phyloP scores from a whole-genome alignment of 2,113 vertebrate species.

The Sebastes schlegelii region DNA sequence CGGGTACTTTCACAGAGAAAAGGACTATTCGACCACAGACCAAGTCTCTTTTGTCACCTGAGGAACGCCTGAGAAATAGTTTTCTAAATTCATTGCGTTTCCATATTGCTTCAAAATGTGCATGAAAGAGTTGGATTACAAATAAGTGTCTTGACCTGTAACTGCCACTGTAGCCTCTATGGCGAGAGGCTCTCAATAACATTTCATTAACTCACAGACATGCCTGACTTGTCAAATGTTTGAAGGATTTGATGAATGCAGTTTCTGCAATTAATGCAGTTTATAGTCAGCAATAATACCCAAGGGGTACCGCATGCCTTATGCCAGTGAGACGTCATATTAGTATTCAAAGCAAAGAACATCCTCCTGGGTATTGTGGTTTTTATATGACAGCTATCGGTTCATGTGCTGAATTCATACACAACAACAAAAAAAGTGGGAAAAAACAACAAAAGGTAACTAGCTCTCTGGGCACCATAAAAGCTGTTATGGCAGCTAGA shows the following conservation, averaged over 20 bases:
- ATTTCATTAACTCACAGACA: no score
- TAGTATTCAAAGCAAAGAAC: slow-evolving; percentile 8
- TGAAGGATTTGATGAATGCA: no score
- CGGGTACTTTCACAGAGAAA: no score
- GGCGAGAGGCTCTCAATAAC: neutral
- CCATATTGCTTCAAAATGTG: no score
- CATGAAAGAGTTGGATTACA: neutral
- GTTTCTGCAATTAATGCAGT: neutral
- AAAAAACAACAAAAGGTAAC: slow-evolving; percentile 1
- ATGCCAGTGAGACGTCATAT: neutral
- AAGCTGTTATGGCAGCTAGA: slow-evolving; percentile 2
- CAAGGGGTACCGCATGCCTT: neutral
- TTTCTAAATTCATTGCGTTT: no score
- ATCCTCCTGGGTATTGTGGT: neutral
- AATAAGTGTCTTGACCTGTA: neutral
- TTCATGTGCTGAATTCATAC: neutral
- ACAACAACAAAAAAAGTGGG: neutral
- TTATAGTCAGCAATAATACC: neutral
- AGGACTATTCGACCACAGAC: no score
- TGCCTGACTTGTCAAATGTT: no score
- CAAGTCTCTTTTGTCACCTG: neutral
- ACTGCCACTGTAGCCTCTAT: neutral
- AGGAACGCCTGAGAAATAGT: no score
- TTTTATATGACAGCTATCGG: neutral
- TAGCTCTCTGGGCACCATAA: slow-evolving; percentile 1